phyloP scores from a whole-genome alignment of 2,888 invertebrate species.

The Athalia cordata region DNA sequence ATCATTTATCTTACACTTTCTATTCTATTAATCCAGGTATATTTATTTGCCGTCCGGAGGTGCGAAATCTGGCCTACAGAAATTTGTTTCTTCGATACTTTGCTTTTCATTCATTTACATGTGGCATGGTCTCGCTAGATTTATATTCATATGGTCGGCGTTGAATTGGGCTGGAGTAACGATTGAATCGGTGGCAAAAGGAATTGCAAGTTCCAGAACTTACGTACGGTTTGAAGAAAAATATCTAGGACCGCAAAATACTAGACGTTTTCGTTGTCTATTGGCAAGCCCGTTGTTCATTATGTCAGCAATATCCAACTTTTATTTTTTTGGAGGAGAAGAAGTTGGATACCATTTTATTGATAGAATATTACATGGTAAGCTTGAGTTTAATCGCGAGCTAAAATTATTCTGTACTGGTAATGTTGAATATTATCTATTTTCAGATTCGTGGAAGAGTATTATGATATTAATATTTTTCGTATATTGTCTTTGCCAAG shows the following conservation, averaged over 20 bases:
- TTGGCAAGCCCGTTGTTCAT: slow-evolving; percentile 84
- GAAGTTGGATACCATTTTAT: slow-evolving; percentile 85
- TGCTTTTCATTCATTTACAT: slow-evolving; percentile 90
- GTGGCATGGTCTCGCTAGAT: slow-evolving; percentile 91
- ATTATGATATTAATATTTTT: background rate
- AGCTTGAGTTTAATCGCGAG: slow-evolving; percentile 43
- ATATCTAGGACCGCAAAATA: slow-evolving; percentile 67
- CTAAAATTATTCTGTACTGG: slow-evolving; percentile 8
- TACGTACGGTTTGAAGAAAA: slow-evolving; percentile 74
- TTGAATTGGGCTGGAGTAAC: slow-evolving; percentile 89
- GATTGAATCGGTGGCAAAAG: slow-evolving; percentile 80
- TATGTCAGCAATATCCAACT: slow-evolving; percentile 89
- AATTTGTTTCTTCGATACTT: slow-evolving; percentile 82
- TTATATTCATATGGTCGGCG: slow-evolving; percentile 89
- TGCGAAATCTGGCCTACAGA: slow-evolving; percentile 74
- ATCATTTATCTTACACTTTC: too few species aligned
- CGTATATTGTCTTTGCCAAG: slow-evolving; percentile 18
- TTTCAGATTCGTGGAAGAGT: too few species aligned
- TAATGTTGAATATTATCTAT: background rate
- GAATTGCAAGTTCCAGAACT: slow-evolving; percentile 72
- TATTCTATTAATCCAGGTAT: slow-evolving; percentile 76
- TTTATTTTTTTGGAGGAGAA: slow-evolving; percentile 88
- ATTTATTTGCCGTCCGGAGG: slow-evolving; percentile 83
- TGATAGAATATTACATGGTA: slow-evolving; percentile 77
- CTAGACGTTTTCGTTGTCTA: slow-evolving; percentile 81